Evolutionary conservation across 2,888 invertebrate genomes (phyloP), one percentile per base, ranked within the genome.

Genomic region (Xanthorhoe spadicearia): DNA sequence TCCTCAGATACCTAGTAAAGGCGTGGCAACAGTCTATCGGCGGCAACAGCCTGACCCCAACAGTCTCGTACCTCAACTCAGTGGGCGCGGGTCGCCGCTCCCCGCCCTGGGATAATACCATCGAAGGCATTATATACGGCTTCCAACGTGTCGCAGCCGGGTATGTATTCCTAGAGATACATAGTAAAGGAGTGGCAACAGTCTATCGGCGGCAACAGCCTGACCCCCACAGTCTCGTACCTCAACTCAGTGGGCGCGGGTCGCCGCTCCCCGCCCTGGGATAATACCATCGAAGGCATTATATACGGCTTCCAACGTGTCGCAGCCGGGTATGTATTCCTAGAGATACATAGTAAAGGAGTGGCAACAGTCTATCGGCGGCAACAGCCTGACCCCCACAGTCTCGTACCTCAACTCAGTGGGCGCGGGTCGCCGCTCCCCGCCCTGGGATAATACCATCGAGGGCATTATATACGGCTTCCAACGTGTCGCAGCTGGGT

Each of bases 281-380:
- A 88, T 73, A 93, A 90, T 79, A 86, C 91, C n/a, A 77, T 94
- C 13, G 83, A 88, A 0, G 94, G 94, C 70, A 90, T 96, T 73
- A 82, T 95, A 0, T 79, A 81, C 3, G 95, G 95, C 2, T 95
- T 95, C 86, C 93, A 95, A 72, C 88, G 94, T 10, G 94, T 95
- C 43, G 95, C 96, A 2, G 94, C 95, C 5, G 95, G 95, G 96
- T 96, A 79, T 83, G 71, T 68, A 61, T n/a, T n/a, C n/a, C n/a
- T n/a, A n/a, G n/a, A 95, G 96, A 72, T 98, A 96, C 86, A 91
- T 98, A 52, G 95, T 97, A 62, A 98, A 98, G 89, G 94, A 95
- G 0, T 97, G 96, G 94, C 95, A 95, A 74, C 95, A 95, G 74
- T 95, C 95, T 0, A 76, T 92, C 15, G 94, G 93, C 52, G 95